Conservation (phyloP, 2,797 vertebrate species). For the Eulemur albifrons region DNA sequence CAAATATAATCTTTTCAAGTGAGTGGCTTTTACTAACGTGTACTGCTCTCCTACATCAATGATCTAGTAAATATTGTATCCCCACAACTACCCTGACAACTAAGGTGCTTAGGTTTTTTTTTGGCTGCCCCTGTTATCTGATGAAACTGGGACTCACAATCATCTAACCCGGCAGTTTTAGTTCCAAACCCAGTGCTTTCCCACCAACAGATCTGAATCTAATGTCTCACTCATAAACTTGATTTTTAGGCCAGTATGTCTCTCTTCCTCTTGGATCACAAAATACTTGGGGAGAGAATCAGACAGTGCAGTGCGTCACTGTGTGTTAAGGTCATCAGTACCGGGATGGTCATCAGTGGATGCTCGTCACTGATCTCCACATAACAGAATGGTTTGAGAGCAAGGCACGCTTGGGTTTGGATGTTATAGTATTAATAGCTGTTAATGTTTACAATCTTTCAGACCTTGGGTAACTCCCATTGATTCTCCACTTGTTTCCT, state of each 20-base stretch:
- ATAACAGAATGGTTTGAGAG: neutral
- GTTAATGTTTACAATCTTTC: neutral
- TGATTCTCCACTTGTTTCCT: neutral
- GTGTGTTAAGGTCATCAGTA: no score
- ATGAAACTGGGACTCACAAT: neutral
- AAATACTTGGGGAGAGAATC: accelerated
- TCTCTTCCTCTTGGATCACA: neutral
- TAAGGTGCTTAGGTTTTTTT: no score
- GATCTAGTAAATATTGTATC: neutral
- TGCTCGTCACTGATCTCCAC: neutral
- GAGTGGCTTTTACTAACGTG: neutral
- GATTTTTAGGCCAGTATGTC: accelerated
- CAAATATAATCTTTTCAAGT: neutral
- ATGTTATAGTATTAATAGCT: neutral
- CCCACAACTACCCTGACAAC: accelerated
- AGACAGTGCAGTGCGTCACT: no score
- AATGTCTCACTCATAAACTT: accelerated
- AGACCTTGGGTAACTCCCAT: neutral
- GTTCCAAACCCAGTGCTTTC: neutral
- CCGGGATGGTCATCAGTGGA: neutral
- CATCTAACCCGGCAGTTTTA: neutral
- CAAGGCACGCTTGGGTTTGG: no score
- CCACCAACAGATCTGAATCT: neutral
- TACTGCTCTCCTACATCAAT: accelerated
- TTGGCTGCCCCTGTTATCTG: neutral